Evolutionary conservation across 1,140 invertebrate species (phyloP).

Genomic region (Neodiprion fabricii): DNA sequence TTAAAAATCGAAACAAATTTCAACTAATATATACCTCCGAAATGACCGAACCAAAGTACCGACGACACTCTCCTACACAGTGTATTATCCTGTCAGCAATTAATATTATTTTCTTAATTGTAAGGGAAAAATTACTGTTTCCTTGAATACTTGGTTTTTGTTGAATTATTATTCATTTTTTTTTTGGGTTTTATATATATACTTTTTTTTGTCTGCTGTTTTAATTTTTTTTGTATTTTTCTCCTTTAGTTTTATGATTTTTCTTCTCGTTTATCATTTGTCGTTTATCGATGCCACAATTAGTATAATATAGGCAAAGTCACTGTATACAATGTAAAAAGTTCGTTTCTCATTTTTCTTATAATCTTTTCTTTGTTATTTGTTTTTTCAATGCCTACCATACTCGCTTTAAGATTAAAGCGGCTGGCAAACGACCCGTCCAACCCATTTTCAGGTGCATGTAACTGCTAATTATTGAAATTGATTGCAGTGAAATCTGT

Average conservation of each 20-base stretch:
- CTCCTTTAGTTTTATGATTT: constrained; percentile 40
- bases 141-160: constrained; percentile 18
- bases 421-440: constrained; percentile 48
- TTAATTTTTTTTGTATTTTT: constrained; percentile 33
- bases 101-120: constrained; percentile 29
- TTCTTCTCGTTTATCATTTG: constrained; percentile 39
- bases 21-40: constrained; percentile 60
- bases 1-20: constrained; percentile 39
- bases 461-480: constrained; percentile 55
- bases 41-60: constrained; percentile 62
- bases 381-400: constrained; percentile 26
- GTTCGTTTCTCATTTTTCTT: constrained; percentile 30
- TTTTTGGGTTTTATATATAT: constrained; percentile 1
- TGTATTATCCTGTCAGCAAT: constrained; percentile 51
- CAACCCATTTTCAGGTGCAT: constrained; percentile 45
- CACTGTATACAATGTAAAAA: constrained; percentile 62
- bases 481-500: constrained; percentile 52
- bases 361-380: constrained; percentile 29
- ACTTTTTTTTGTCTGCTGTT: constrained; percentile 22
- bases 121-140: constrained; percentile 26
- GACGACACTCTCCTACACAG: constrained; percentile 52
- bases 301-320: constrained; percentile 53
- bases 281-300: constrained; percentile 50
- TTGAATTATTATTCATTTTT: neutral
- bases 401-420: constrained; percentile 48